These are phyloP conservation scores for Ploceus nigricollis DNA, from an alignment of 2,113 vertebrate species.

Conservation along the genomic window DNA sequence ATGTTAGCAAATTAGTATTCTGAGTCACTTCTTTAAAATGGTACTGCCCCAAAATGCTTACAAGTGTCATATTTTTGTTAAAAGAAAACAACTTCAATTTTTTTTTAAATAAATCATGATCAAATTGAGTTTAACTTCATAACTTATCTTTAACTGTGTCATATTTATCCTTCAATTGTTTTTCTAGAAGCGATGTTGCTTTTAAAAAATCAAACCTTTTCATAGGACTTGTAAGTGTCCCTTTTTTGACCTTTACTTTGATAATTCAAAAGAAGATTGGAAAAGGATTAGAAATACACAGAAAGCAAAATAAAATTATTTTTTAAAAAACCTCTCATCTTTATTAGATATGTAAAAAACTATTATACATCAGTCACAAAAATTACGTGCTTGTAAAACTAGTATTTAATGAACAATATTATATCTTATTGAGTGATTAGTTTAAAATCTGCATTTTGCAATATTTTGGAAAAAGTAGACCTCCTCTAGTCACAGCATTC, in stretches of 20 bases:
- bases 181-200: not conserved
- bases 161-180: not conserved
- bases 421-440: not conserved
- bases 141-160: not conserved
- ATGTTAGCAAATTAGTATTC: not conserved
- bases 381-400: not conserved
- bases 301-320: not conserved
- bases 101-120: not conserved
- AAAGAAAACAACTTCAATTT: not conserved
- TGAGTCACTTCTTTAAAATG: not conserved
- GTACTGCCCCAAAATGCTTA: not conserved
- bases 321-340: rapidly evolving
- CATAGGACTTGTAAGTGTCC: not conserved
- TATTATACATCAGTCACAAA: not conserved
- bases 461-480: not conserved
- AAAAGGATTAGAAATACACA: not conserved
- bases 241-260: not conserved
- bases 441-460: not conserved
- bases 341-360: not conserved
- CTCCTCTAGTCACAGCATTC: not conserved
- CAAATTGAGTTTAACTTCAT: not conserved
- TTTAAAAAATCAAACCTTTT: not conserved
- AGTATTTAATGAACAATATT: not conserved
- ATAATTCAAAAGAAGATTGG: not conserved
- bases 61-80: not conserved